A percentile compares a stretch with the other conserved stretches of the same genome.
phyloP scores from a whole-genome alignment of 1,140 invertebrate species.

The Ostrea denselamellosa region DNA sequence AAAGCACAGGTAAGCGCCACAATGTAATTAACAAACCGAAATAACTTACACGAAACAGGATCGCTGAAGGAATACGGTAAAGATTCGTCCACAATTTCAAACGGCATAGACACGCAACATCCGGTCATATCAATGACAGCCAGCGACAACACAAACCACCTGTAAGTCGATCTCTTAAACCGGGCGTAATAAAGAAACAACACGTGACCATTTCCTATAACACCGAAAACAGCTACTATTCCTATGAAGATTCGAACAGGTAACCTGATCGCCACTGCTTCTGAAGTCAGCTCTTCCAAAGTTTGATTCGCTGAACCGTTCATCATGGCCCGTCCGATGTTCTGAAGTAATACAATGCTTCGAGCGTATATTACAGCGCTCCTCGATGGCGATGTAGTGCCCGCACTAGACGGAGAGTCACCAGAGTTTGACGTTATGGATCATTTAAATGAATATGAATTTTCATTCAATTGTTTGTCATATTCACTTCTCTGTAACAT shows the following conservation, averaged over 20 bases:
- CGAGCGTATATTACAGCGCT: background rate
- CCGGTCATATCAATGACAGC: constrained; percentile 66
- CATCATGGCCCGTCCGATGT: background rate
- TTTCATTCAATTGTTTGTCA: too few relatives aligned
- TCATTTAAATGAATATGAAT: too few relatives aligned
- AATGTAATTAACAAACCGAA: constrained; percentile 62
- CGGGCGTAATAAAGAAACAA: constrained; percentile 40
- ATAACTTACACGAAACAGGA: constrained; percentile 65
- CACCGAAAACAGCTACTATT: constrained; percentile 42
- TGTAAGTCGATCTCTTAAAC: constrained; percentile 46
- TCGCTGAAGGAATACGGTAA: constrained; percentile 65
- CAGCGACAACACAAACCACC: constrained; percentile 60
- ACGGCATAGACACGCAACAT: constrained; percentile 69
- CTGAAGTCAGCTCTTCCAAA: constrained; percentile 41
- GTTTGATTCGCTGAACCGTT: background rate
- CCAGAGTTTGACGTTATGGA: too few relatives aligned
- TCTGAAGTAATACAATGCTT: background rate
- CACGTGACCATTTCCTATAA: constrained; percentile 48
- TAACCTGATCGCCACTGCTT: constrained; percentile 23
- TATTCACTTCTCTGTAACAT: too few relatives aligned
- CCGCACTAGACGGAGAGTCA: too few relatives aligned
- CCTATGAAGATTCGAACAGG: constrained; percentile 54
- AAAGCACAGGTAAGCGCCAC: constrained; percentile 46
- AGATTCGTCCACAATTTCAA: constrained; percentile 69
- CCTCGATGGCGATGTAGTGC: background rate